These are phyloP conservation scores for Columbina picui DNA, from an alignment of 2,113 vertebrate genomes.

Conservation along the genomic window DNA sequence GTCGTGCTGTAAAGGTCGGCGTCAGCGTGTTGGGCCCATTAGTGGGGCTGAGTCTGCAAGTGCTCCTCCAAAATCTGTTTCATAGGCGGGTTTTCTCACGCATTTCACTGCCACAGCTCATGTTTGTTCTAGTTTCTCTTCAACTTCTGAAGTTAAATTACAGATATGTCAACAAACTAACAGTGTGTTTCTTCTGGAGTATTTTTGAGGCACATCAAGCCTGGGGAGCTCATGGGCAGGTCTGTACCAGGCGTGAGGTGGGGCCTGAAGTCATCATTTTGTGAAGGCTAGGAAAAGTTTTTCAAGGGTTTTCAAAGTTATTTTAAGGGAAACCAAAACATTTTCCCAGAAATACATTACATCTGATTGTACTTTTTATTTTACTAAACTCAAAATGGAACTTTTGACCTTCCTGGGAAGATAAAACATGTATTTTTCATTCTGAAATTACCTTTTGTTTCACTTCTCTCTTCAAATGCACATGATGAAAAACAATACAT, in stretches of 20 bases:
- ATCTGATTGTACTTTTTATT: background rate
- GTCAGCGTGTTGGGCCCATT: rapidly evolving
- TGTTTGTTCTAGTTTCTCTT: background rate
- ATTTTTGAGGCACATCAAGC: background rate
- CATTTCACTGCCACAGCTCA: rapidly evolving
- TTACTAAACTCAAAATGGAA: background rate
- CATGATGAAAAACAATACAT: background rate
- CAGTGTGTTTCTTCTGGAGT: background rate
- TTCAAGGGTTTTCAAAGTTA: background rate
- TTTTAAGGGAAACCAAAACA: background rate
- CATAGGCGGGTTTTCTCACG: background rate
- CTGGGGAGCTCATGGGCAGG: background rate
- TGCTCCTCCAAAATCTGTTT: background rate
- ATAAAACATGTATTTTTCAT: background rate
- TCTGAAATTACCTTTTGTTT: background rate
- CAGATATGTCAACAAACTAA: background rate
- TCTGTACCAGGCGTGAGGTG: background rate
- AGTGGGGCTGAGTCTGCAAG: background rate
- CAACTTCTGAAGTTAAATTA: background rate
- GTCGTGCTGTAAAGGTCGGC: background rate
- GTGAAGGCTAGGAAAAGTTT: background rate
- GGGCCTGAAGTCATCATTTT: background rate
- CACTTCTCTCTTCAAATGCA: background rate
- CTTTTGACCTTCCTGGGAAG: background rate
- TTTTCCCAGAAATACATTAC: background rate